Evolutionary conservation across 2,797 vertebrate species (phyloP), one percentile per base, ranked within the genome.

Genomic region (Thamnophis elegans): DNA sequence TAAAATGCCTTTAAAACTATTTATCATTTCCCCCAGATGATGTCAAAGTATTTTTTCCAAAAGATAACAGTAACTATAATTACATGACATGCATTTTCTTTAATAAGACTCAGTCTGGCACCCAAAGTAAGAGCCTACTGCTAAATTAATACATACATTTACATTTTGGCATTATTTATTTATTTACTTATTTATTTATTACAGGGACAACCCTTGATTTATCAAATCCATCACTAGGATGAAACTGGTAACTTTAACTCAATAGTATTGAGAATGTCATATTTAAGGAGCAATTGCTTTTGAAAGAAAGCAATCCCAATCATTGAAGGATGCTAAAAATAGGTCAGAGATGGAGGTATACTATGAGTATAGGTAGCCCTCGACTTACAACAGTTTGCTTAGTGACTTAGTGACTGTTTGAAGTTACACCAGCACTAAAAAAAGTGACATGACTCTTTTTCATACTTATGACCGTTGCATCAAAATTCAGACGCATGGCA

Each of bases 181-280:
- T 92, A 95, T 96, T 60, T 60, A 28, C 26, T 68, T 95, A 90
- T 0, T 13, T 85, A 94, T 51, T 92, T 92, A 95, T 95, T 94
- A 94, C 94, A 97, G 95, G 93, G 94, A 92, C 94, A 89, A 0
- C 95, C 93, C 92, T 91, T 92, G 95, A 92, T 92, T 90, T 89
- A 95, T 96, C 94, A 90, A 62, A n/a, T 65, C 60, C 26, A 89
- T 89, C 89, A 93, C 95, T 94, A 93, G 91, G 94, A 95, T 94
- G 94, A 96, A 95, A 94, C 92, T 93, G 94, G 89, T 85, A 65
- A 92, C 90, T 94, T 93, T 94, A 93, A 94, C 94, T 95, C 96
- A 95, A 94, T 93, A 93, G 93, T 13, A 78, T 62, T 92, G 93
- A 8, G 95, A 95, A 96, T 92, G 96, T 95, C 95, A 95, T 1